Base-by-base conservation (phyloP, 2,797 vertebrate genomes). In the Sebastes dallii region DNA sequence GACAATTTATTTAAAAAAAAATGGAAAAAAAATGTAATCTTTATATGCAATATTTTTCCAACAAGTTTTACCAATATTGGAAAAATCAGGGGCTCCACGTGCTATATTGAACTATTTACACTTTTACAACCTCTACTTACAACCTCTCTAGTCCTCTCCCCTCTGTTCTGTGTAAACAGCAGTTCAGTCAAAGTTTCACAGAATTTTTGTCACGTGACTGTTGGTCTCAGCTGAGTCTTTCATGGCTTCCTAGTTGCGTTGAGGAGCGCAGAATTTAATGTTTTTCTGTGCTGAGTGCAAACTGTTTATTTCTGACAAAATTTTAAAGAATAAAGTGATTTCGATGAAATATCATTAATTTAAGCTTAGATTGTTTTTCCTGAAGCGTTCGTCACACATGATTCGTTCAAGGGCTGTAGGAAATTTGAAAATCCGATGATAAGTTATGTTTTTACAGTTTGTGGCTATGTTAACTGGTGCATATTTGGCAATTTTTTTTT, bases 1-100 rank as follows among this genome's bases (percentile, higher is more conserved):
- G 50, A 54, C 6, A 16, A 54, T n/a, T n/a, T 5, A 54, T 54
- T 54, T 54, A 0, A 54, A n/a, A 50, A 8, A 20, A 20, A 4
- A 0, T 8, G 18, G 3, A 8, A 18, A 46, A 18, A 18, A 4
- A 52, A 52, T n/a, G 0, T 3, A n/a, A 52, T n/a, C 20, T 52
- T 18, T 46, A 3, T 18, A 46, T 46, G 42, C 42, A 46, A 46
- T 16, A 46, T 46, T 46, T 46, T 46, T 46, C 42, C 16, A 46
- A 52, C 50, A 52, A 2, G 18, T 52, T 0, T 52, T 52, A 52
- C 46, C 3, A 50, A 50, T 18, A 50, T 20, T 18, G 46, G 0
- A 52, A 46, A 46, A 18, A 46, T 42, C 14, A 0, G 1, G 42
- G 42, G 1, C 42, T 46, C 42, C 16, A 46, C 42, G 0, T 46